Evolutionary conservation across 2,888 invertebrate species (phyloP).

Genomic region (Lasioglossum vierecki): DNA sequence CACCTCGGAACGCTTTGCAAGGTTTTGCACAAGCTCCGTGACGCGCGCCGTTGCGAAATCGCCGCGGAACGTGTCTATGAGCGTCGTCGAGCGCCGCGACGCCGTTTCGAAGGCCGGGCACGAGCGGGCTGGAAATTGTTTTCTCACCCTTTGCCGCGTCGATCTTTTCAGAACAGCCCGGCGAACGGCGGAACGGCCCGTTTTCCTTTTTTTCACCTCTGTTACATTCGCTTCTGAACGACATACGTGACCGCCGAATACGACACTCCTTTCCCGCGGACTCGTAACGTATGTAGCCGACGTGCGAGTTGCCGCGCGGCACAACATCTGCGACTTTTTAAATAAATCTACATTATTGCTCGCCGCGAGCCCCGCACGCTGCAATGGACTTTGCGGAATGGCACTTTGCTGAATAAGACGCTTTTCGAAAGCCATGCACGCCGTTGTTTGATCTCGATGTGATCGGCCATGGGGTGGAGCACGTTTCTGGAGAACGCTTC

Average conservation of each 20-base stretch:
- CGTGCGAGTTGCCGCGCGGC: conserved; percentile 39
- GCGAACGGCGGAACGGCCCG: conserved; percentile 35
- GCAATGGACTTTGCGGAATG: neutral
- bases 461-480: neutral
- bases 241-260: conserved; percentile 66
- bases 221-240: conserved; percentile 67
- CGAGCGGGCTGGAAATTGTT: conserved; percentile 72
- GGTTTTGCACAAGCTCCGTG: neutral
- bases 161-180: conserved; percentile 54
- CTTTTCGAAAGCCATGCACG: neutral
- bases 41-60: conserved; percentile 63
- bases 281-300: conserved; percentile 58
- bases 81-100: conserved; percentile 35
- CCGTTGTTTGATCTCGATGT: neutral
- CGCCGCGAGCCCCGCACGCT: neutral
- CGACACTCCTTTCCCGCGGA: conserved; percentile 34
- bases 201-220: conserved; percentile 29
- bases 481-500: neutral
- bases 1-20: neutral
- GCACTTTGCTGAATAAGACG: neutral
- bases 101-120: conserved; percentile 69
- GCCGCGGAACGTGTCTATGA: conserved; percentile 68
- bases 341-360: conserved; percentile 3
- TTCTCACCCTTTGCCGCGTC: conserved; percentile 69
- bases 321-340: conserved; percentile 7